Evolutionary conservation across 2,888 invertebrate genomes (phyloP).

Genomic region (Cyaniris semiargus): DNA sequence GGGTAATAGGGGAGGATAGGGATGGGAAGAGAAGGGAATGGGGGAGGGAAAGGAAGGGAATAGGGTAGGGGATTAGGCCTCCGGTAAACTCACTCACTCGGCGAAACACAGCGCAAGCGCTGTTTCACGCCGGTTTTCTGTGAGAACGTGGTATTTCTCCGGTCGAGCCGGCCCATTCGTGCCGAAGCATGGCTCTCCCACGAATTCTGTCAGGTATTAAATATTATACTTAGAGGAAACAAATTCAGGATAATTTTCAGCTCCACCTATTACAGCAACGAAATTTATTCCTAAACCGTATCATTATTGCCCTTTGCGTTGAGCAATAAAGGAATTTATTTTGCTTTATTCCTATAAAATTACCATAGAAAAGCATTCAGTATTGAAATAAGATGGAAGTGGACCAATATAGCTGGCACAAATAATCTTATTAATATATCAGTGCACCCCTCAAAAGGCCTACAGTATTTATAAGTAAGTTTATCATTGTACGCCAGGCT

Average conservation of each 20-base stretch:
- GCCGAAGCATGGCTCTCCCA: no score
- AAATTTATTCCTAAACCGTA: neutral
- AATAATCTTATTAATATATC: constrained; percentile 25
- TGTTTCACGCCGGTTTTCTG: no score
- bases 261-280: neutral
- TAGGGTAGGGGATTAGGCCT: no score
- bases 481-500: constrained; percentile 26
- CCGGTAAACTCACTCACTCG: no score
- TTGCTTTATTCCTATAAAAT: constrained; percentile 20
- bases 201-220: no score
- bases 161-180: no score
- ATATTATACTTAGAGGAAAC: neutral
- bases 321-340: constrained; percentile 17
- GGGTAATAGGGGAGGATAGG: no score
- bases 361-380: constrained; percentile 24
- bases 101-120: no score
- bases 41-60: no score
- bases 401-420: constrained; percentile 15
- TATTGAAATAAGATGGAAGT: constrained; percentile 23
- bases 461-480: constrained; percentile 9
- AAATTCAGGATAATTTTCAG: neutral
- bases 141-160: no score
- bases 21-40: no score
- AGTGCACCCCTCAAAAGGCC: neutral
- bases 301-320: neutral